A percentile compares a stretch with the other conserved stretches of the same genome.
Conservation (phyloP, 2,888 invertebrate genomes). For the Polymixis lichenea region DNA sequence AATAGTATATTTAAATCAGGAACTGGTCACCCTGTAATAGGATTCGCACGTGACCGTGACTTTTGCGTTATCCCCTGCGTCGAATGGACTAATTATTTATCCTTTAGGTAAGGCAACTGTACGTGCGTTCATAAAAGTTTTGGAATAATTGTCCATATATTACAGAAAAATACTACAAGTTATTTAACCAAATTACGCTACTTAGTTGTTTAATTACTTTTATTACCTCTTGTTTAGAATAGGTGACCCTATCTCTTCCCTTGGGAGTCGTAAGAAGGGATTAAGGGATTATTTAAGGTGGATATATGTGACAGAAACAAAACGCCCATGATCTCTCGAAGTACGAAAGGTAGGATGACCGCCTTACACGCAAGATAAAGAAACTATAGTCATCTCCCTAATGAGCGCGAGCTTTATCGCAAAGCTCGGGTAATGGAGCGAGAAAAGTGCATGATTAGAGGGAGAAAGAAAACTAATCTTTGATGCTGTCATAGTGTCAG, state of each 20-base stretch:
- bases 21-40: conserved; percentile 58
- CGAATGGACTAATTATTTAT: conserved; percentile 59
- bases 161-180: conserved; percentile 3
- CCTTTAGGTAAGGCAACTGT: conserved; percentile 47
- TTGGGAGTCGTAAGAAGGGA: conserved; percentile 8
- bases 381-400: conserved; percentile 40
- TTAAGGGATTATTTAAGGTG: conserved; percentile 47
- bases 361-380: conserved; percentile 16
- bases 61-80: conserved; percentile 43
- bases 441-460: conserved; percentile 28
- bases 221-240: conserved; percentile 17
- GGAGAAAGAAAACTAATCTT: conserved; percentile 23
- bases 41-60: conserved; percentile 55
- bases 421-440: conserved; percentile 34
- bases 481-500: conserved; percentile 3
- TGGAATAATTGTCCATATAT: conserved; percentile 10
- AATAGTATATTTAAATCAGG: conserved; percentile 67
- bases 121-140: conserved; percentile 26
- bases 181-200: conserved; percentile 10
- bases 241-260: conserved; percentile 2
- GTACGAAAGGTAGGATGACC: conserved; percentile 20
- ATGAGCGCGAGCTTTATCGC: conserved; percentile 35
- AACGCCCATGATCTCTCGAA: conserved; percentile 19
- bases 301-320: conserved; percentile 8
- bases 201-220: neutral